phyloP scores from a whole-genome alignment of 2,797 vertebrate species.

The Micrastur ruficollis region DNA sequence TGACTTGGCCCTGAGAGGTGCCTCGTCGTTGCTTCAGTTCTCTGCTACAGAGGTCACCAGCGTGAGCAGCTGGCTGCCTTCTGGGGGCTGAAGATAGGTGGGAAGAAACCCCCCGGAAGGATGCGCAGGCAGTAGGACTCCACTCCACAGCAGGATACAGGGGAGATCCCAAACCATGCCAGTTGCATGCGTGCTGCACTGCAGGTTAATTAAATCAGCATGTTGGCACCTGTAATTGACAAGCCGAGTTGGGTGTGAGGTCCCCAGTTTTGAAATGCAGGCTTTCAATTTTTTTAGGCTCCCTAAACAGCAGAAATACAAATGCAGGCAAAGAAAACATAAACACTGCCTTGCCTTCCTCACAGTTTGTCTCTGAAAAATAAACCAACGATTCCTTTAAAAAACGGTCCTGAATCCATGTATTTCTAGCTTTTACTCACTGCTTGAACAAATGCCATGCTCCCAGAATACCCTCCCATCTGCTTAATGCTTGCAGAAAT shows the following conservation, averaged over 20 bases:
- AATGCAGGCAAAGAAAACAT: neutral
- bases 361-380: neutral
- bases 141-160: neutral
- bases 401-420: neutral
- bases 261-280: neutral
- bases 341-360: neutral
- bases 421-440: neutral
- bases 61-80: no score
- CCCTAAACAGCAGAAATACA: neutral
- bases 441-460: neutral
- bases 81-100: neutral
- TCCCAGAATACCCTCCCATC: neutral
- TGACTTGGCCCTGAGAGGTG: neutral
- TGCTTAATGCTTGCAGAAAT: neutral
- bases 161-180: rapidly evolving
- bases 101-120: neutral
- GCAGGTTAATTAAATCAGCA: neutral
- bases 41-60: no score
- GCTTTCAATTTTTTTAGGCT: neutral
- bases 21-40: rapidly evolving
- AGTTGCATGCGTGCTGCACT: rapidly evolving
- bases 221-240: rapidly evolving
- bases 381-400: neutral
- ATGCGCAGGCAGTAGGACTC: rapidly evolving
- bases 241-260: neutral